These are phyloP conservation scores for Sphyrna mokarran DNA, from an alignment of 2,113 vertebrate genomes.

Conservation along the genomic window DNA sequence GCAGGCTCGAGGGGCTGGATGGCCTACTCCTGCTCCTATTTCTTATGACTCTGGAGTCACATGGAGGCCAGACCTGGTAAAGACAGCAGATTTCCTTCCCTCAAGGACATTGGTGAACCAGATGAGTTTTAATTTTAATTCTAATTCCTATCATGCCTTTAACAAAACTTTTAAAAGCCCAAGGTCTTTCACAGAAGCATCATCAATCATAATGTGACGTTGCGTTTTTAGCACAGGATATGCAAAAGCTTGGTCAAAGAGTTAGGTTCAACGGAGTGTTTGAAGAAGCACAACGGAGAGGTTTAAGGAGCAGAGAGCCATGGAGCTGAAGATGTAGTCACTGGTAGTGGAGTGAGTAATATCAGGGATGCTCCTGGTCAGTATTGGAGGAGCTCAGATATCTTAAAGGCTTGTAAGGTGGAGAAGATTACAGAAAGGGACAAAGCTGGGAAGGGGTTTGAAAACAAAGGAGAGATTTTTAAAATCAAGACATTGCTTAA, in stretches of 20 bases:
- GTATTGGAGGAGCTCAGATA: background rate
- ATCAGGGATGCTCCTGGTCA: background rate
- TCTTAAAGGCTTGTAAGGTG: background rate
- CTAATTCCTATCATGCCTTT: background rate
- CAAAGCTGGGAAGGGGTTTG: too few species aligned
- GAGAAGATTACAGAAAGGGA: background rate
- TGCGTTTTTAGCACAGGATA: too few species aligned
- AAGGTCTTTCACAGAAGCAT: too few species aligned
- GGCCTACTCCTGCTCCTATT: too few species aligned
- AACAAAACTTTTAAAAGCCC: background rate
- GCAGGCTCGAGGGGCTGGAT: too few species aligned
- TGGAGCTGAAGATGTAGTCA: background rate
- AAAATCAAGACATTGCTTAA: background rate
- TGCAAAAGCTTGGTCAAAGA: background rate
- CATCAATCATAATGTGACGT: too few species aligned
- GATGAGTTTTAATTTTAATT: too few species aligned
- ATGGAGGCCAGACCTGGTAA: too few species aligned
- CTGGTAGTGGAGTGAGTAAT: too few species aligned
- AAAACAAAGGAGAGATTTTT: background rate
- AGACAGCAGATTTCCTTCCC: too few species aligned
- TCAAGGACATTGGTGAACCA: too few species aligned
- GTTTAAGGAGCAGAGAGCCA: background rate
- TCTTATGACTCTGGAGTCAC: too few species aligned
- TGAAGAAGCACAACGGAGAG: background rate
- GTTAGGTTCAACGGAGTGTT: background rate